phyloP scores from a whole-genome alignment of 2,797 vertebrate genomes.

The Lutjanus argentimaculatus region DNA sequence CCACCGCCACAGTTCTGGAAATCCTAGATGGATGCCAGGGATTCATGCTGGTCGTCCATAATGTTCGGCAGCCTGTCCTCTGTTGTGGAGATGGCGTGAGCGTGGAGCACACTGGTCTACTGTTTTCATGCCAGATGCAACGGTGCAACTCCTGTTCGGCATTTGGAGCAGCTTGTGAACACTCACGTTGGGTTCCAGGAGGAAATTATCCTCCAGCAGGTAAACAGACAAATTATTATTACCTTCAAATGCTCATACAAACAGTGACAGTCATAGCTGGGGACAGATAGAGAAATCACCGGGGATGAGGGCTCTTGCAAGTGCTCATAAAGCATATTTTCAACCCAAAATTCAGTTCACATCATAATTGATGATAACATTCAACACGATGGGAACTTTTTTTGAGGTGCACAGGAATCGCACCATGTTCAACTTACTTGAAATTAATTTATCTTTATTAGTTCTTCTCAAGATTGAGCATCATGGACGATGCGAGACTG shows the following conservation, averaged over 20 bases:
- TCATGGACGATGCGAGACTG: background rate
- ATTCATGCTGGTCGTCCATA: conserved; percentile 76
- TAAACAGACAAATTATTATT: conserved; percentile 52
- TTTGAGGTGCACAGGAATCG: background rate
- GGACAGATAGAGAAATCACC: background rate
- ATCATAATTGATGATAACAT: background rate
- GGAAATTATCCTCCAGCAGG: conserved; percentile 60
- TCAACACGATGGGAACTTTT: background rate
- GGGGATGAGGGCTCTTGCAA: background rate
- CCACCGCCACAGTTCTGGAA: conserved; percentile 37
- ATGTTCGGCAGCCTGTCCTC: conserved; percentile 73
- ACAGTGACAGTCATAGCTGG: conserved; percentile 10
- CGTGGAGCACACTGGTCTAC: conserved; percentile 66
- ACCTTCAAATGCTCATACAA: conserved; percentile 23
- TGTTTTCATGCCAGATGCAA: conserved; percentile 76
- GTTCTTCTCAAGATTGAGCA: conserved; percentile 1
- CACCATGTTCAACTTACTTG: background rate
- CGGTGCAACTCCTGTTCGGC: conserved; percentile 66
- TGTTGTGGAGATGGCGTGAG: conserved; percentile 65
- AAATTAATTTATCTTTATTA: conserved; percentile 5
- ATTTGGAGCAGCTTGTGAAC: conserved; percentile 48
- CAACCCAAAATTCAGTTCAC: background rate
- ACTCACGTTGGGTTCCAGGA: conserved; percentile 48
- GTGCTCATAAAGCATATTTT: conserved; percentile 1
- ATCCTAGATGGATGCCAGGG: conserved; percentile 55